Evolutionary conservation across 2,113 vertebrate genomes (phyloP).

Genomic region (Fregetta grallaria): DNA sequence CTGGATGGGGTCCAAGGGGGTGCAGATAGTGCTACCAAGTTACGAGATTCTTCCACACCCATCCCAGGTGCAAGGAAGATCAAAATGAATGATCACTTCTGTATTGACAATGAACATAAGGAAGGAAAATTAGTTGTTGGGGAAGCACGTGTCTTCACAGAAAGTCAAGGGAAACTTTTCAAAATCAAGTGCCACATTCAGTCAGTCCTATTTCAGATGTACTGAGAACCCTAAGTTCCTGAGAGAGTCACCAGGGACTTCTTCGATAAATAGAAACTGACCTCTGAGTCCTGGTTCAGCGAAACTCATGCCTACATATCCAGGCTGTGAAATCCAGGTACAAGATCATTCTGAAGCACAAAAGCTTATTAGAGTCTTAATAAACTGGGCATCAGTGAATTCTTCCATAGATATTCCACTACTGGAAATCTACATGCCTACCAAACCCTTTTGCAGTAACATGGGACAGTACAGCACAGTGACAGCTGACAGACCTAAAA

Average conservation of each 20-base stretch:
- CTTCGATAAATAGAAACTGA: conserved; percentile 13
- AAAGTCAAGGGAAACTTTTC: neutral
- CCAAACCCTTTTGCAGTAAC: neutral
- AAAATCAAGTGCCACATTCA: neutral
- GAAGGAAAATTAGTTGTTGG: neutral
- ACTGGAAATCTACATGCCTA: neutral
- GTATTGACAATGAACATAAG: neutral
- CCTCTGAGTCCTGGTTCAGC: neutral
- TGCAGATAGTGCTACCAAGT: neutral
- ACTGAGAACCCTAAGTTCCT: neutral
- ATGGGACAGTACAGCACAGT: neutral
- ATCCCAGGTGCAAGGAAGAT: neutral
- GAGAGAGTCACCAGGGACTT: neutral
- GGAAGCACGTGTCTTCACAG: neutral
- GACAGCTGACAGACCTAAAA: neutral
- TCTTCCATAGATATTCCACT: neutral
- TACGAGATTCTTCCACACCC: neutral
- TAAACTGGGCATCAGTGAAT: neutral
- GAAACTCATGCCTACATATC: neutral
- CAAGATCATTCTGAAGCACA: neutral
- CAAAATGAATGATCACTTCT: neutral
- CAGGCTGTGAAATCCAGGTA: neutral
- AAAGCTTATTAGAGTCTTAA: neutral
- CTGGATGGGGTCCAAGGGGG: neutral
- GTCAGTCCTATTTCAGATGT: neutral